Conservation (phyloP, 1,140 invertebrate species). For the Linepithema humile region DNA sequence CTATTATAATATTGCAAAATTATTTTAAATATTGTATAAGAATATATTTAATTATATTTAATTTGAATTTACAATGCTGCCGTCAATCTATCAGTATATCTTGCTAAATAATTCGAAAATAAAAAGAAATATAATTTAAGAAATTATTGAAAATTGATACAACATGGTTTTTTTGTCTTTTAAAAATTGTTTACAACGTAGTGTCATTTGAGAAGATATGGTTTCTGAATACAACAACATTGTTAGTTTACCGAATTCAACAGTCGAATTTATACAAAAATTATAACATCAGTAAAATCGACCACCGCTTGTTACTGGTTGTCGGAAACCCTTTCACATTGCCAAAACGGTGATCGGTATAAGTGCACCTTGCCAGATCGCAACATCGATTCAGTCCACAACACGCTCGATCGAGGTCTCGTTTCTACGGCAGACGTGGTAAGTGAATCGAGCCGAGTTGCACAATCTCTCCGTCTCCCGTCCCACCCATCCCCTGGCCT, state of each 20-base stretch:
- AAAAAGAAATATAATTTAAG: neutral
- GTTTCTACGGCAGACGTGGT: constrained; percentile 57
- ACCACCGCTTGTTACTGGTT: neutral
- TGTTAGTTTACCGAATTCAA: neutral
- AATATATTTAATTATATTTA: neutral
- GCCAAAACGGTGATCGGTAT: constrained; percentile 25
- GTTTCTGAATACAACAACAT: neutral
- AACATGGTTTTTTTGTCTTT: neutral
- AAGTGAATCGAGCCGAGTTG: constrained; percentile 67
- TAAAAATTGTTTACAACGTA: neutral
- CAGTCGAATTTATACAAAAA: constrained; percentile 1
- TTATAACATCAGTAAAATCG: neutral
- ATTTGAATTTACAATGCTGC: neutral
- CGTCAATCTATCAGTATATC: neutral
- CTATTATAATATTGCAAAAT: neutral
- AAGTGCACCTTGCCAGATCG: constrained; percentile 24
- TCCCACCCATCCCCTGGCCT: neutral
- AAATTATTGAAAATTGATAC: neutral
- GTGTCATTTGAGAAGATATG: neutral
- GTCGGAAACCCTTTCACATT: neutral
- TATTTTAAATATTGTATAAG: neutral
- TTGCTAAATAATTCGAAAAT: neutral
- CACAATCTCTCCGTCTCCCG: constrained; percentile 52
- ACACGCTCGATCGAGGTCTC: constrained; percentile 48
- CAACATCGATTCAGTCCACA: constrained; percentile 8